Conservation (phyloP, 1,140 invertebrate species). For the Megathymus violae region DNA sequence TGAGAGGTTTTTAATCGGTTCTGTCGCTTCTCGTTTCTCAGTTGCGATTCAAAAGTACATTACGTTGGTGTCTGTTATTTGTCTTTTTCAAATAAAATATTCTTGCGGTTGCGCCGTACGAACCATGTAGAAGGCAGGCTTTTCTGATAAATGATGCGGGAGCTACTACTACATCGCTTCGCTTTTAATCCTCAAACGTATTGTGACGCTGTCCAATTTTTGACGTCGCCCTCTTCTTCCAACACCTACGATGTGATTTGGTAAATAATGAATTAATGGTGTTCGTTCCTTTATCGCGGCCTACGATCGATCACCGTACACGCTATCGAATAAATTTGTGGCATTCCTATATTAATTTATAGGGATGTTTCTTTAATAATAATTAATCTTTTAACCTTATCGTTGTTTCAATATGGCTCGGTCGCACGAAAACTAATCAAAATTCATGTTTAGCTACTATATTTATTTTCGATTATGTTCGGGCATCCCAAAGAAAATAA, state of each 20-base stretch:
- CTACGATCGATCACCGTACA: slow-evolving; percentile 62
- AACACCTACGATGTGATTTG: slow-evolving; percentile 69
- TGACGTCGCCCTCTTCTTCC: slow-evolving; percentile 70
- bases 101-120: slow-evolving; percentile 20
- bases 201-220: slow-evolving; percentile 71
- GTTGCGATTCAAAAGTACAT: not conserved
- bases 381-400: slow-evolving; percentile 23
- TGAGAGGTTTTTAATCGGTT: not conserved
- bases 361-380: slow-evolving; percentile 22
- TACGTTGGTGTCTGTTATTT: slow-evolving; percentile 10
- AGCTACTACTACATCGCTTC: slow-evolving; percentile 75
- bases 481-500: not conserved
- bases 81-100: slow-evolving; percentile 29
- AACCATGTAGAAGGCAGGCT: slow-evolving; percentile 42
- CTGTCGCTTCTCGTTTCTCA: slow-evolving; percentile 3
- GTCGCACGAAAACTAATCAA: not conserved
- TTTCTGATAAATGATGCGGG: slow-evolving; percentile 79
- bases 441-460: not conserved
- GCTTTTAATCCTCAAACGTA: slow-evolving; percentile 76
- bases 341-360: slow-evolving; percentile 27
- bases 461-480: not conserved
- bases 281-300: slow-evolving; percentile 58
- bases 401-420: slow-evolving; percentile 9
- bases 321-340: slow-evolving; percentile 57
- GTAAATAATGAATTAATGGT: slow-evolving; percentile 78